Percentiles rank a stretch among this genome's conserved stretches.
These are phyloP conservation scores for Xyrichtys novacula DNA, from an alignment of 2,797 vertebrate genomes.

Conservation along the genomic window DNA sequence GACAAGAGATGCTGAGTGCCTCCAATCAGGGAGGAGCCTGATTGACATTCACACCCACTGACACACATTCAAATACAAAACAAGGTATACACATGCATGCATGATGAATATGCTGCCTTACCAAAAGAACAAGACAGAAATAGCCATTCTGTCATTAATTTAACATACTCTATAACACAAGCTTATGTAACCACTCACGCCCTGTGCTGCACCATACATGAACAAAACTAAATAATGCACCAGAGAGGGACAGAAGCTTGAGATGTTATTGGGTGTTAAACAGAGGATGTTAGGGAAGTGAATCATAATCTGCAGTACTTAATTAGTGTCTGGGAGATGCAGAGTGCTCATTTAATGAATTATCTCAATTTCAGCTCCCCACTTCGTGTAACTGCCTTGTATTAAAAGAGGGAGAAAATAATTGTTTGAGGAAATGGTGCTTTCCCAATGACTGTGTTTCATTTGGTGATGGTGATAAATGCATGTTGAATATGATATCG, in stretches of 20 bases:
- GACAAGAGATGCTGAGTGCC: slow-evolving; percentile 57
- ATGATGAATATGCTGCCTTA: slow-evolving; percentile 24
- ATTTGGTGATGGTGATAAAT: background rate
- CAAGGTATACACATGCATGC: background rate
- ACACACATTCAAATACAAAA: slow-evolving; percentile 58
- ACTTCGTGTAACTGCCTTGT: slow-evolving; percentile 42
- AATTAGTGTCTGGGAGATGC: slow-evolving; percentile 55
- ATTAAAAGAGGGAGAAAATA: slow-evolving; percentile 3
- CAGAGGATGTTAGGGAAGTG: slow-evolving; percentile 7
- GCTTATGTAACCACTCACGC: slow-evolving; percentile 24
- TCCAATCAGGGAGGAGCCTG: slow-evolving; percentile 61
- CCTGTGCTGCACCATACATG: slow-evolving; percentile 8
- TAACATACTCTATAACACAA: slow-evolving; percentile 15
- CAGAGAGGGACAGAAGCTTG: slow-evolving; percentile 24
- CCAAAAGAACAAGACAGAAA: slow-evolving; percentile 2
- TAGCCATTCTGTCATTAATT: slow-evolving; percentile 4
- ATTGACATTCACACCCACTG: slow-evolving; percentile 71
- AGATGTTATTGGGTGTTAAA: slow-evolving; percentile 35
- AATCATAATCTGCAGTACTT: slow-evolving; percentile 34
- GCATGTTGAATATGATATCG: slow-evolving; percentile 4
- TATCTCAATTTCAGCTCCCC: slow-evolving; percentile 54
- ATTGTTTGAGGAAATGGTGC: slow-evolving; percentile 15
- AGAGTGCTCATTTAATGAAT: slow-evolving; percentile 56
- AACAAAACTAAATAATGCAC: slow-evolving; percentile 49
- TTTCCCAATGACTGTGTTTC: slow-evolving; percentile 7